Evolutionary conservation across 2,888 invertebrate genomes (phyloP).

Genomic region (Idaea biselata): DNA sequence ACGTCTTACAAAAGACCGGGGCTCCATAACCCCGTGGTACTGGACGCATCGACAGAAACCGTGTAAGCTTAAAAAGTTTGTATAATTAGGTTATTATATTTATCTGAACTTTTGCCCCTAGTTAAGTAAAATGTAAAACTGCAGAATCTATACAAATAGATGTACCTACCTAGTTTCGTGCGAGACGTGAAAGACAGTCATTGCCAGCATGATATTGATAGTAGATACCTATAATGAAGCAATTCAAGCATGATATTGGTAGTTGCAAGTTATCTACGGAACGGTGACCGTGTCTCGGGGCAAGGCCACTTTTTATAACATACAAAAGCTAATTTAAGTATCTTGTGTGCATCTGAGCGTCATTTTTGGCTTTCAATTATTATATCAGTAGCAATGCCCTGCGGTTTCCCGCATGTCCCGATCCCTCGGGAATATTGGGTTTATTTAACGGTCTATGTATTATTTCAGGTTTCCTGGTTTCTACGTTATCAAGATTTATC

Average conservation of each 20-base stretch:
- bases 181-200: background rate
- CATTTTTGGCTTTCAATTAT: background rate
- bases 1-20: too few relatives aligned
- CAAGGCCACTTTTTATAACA: slow-evolving; percentile 23
- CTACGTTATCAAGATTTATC: too few relatives aligned
- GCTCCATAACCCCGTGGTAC: too few relatives aligned
- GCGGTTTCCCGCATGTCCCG: too few relatives aligned
- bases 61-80: too few relatives aligned
- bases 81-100: too few relatives aligned
- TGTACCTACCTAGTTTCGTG: background rate
- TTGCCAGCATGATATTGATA: background rate
- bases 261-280: slow-evolving; percentile 30
- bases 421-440: background rate
- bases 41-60: too few relatives aligned
- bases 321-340: background rate
- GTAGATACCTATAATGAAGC: background rate
- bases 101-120: background rate
- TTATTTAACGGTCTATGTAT: too few relatives aligned
- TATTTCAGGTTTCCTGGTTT: too few relatives aligned
- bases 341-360: background rate
- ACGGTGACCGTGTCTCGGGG: slow-evolving; percentile 22
- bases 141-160: background rate
- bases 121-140: background rate
- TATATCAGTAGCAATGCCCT: background rate
- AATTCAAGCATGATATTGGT: slow-evolving; percentile 35